Base-by-base conservation (phyloP, 2,888 invertebrate genomes). In the Abscondita cerata region DNA sequence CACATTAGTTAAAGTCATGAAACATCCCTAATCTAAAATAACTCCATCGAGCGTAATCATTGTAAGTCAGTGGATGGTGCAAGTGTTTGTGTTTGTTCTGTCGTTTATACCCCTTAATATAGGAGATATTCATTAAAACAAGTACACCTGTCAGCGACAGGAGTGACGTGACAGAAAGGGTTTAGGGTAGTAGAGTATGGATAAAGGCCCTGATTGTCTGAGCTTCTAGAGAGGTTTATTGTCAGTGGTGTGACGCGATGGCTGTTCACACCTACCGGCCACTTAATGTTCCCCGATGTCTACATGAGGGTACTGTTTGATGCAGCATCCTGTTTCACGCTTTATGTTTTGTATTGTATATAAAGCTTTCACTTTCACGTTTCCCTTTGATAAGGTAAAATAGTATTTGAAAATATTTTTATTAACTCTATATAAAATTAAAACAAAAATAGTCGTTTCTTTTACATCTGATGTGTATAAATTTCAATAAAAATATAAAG, bases 201-300 rank as follows among this genome's bases (percentile, higher is more conserved):
- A 64, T 60, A 64, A 64, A 64, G 64, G 51, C 60, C 52, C 48
- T 55, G 64, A 64, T 64, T 64, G 64, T 60, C 60, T 60, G 64
- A 33, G 55, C 57, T 64, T 52, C 60, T 52, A 52, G 56, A 59
- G 60, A 52, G 59, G 60, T 60, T 64, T 63, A 59, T 63, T 59
- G 63, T 59, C 56, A 38, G 56, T 57, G 60, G 60, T 59, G 64
- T 60, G 64, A 63, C 44, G 55, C 55, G 52, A 64, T 57, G 60
- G 60, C 53, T 64, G 64, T 64, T 64, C 59, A 60, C 64, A 64
- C 64, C 64, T 64, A 57, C 60, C 53, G 64, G 60, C 64, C 60
- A 64, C 64, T 64, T 64, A 64, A 64, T 64, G 60, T 34, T 59
- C 60, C 59, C 56, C 40, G 59, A 58, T 56, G 61, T 62, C 58